Conservation (phyloP, 1,140 invertebrate genomes). For the Heliconius nattereri region DNA sequence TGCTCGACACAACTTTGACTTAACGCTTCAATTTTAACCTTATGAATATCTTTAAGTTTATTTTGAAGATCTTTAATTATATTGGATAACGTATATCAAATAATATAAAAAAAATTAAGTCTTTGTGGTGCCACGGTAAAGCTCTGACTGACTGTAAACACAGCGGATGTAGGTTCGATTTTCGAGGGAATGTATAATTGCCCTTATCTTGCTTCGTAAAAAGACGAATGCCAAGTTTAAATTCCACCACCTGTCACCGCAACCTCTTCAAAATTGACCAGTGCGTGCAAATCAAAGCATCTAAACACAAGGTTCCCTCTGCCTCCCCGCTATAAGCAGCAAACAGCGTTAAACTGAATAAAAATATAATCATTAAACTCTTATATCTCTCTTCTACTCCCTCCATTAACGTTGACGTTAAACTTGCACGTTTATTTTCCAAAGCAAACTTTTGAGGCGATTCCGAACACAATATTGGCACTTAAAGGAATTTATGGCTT, state of each 20-base stretch:
- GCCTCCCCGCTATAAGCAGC: not conserved
- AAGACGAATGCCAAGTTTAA: too few relatives aligned
- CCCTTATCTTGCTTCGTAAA: too few relatives aligned
- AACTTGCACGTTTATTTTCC: slow-evolving; percentile 37
- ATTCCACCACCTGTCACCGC: too few relatives aligned
- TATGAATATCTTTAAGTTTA: not conserved
- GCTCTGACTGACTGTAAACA: too few relatives aligned
- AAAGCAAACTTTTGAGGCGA: slow-evolving; percentile 34
- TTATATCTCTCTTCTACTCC: slow-evolving; percentile 16
- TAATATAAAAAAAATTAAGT: not conserved
- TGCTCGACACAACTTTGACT: not conserved
- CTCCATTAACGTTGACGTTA: slow-evolving; percentile 33
- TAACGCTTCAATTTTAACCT: not conserved
- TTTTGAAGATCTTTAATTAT: not conserved
- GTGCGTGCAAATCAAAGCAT: too few relatives aligned
- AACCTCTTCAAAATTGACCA: too few relatives aligned
- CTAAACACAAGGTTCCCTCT: too few relatives aligned
- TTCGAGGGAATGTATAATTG: too few relatives aligned
- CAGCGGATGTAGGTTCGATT: too few relatives aligned
- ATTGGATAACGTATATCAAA: not conserved
- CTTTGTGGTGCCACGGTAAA: too few relatives aligned
- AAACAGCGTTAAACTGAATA: not conserved
- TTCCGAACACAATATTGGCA: slow-evolving; percentile 41
- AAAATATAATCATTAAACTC: not conserved
- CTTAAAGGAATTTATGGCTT: slow-evolving; percentile 39